Base-by-base conservation (phyloP, 2,797 vertebrate genomes). In the Cyprinella venusta region DNA sequence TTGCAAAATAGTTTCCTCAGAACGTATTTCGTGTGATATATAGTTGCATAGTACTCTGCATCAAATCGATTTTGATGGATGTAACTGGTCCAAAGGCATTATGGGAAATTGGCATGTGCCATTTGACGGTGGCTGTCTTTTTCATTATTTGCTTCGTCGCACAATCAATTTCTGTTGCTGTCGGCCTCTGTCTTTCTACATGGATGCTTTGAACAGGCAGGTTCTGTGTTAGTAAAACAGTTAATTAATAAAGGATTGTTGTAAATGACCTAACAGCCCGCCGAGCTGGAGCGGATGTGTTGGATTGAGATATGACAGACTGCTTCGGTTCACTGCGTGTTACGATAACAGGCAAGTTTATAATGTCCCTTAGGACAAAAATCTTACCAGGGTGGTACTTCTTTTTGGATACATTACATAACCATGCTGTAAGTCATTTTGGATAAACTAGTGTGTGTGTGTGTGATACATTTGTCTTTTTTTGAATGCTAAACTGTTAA, bases 191-290 rank as follows among this genome's bases (percentile, higher is more conserved):
- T 40, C 18, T 71, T 71, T 70, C 61, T 71, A 54, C 40, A 71
- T 48, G 68, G 40, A 36, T 61, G 54, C 54, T 48, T 70, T 70
- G 7, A 80, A 80, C 52, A 16, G 18, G 26, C n/a, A 56, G 1
- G 3, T 1, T 19, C 24, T 63, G 26, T 71, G 54, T 71, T 71
- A 63, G 54, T 33, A 19, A n/a, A 50, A 48, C 54, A 72, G 30
- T 80, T 71, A 36, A 48, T 80, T 72, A 63, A 80, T 80, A 40
- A 71, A 72, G 19, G 26, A 61, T 61, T n/a, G 68, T 61, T 71
- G 54, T 72, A 80, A 71, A 80, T 72, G 68, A 80, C 24, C 68
- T 72, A 71, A 80, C 19, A 71, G 52, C 13, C 13, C 5, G 2
- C 13, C 5, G 2, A 36, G 21, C 45, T 50, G 1, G 50, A 12